phyloP scores from a whole-genome alignment of 2,113 vertebrate genomes.

The Crotophaga sulcirostris region DNA sequence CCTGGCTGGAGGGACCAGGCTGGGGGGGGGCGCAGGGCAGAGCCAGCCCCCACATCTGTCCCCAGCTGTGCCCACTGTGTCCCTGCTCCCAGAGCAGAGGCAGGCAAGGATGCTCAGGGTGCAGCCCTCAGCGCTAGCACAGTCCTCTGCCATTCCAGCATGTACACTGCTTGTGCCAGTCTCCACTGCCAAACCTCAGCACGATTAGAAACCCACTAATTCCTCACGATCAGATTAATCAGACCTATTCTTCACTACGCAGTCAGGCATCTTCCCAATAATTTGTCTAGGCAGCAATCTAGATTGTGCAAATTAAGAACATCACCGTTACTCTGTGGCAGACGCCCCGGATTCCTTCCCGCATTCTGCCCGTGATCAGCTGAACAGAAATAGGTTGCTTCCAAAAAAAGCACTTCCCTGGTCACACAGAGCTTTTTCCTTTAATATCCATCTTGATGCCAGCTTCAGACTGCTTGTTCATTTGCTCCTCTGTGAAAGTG shows the following conservation, averaged over 20 bases:
- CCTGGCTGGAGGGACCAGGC: not conserved
- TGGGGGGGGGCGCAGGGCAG: not conserved
- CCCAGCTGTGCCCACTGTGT: not conserved
- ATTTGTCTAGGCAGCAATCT: constrained; percentile 59
- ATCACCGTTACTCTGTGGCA: not conserved
- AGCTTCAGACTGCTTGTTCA: constrained; percentile 78
- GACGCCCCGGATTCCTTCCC: not conserved
- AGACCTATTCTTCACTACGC: not conserved
- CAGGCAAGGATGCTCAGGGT: not conserved
- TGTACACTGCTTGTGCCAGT: not conserved
- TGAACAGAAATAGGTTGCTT: not conserved
- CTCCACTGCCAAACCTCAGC: not conserved
- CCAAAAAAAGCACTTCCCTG: not conserved
- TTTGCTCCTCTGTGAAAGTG: constrained; percentile 90
- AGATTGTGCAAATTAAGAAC: constrained; percentile 38
- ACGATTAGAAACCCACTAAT: constrained; percentile 43
- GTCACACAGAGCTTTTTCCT: constrained; percentile 81
- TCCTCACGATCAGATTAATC: not conserved
- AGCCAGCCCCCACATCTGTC: not conserved
- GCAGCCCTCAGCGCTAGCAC: not conserved
- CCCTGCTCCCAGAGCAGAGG: not conserved
- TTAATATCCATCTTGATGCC: constrained; percentile 78
- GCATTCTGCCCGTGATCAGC: not conserved
- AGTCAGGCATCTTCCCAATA: not conserved
- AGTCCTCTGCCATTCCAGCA: not conserved